Conservation (phyloP, 2,113 vertebrate species). For the Atlantisia rogersi region DNA sequence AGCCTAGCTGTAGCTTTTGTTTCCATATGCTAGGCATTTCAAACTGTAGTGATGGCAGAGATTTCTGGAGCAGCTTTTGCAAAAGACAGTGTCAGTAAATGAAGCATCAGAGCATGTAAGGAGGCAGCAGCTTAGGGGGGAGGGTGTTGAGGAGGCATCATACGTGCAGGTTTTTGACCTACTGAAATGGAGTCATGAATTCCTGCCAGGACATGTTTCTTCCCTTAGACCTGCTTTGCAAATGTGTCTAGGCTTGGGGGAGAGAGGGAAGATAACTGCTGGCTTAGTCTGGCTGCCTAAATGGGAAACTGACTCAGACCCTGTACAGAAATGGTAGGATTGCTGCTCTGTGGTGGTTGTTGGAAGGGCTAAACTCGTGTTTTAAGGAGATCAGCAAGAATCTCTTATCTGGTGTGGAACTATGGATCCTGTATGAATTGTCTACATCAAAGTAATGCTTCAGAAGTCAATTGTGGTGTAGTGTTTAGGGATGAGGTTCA, state of each 20-base stretch:
- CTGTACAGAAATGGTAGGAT: background rate
- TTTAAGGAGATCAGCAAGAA: background rate
- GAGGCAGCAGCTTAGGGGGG: background rate
- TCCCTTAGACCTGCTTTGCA: constrained; percentile 19
- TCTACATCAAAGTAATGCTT: background rate
- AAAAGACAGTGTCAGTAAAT: background rate
- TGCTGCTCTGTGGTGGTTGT: background rate
- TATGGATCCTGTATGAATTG: background rate
- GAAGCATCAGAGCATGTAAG: background rate
- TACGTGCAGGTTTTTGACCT: background rate
- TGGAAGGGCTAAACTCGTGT: background rate
- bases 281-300: background rate
- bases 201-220: constrained; percentile 15
- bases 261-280: background rate
- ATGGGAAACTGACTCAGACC: background rate
- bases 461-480: background rate
- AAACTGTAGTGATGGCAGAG: background rate
- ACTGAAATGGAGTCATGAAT: background rate
- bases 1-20: background rate
- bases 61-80: constrained; percentile 5
- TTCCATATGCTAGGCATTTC: background rate
- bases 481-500: background rate
- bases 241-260: background rate
- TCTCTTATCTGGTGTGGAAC: background rate
- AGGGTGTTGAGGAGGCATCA: background rate